Conservation (phyloP, 64 coral and sea anemone species). For the Actinia tenebrosa region DNA sequence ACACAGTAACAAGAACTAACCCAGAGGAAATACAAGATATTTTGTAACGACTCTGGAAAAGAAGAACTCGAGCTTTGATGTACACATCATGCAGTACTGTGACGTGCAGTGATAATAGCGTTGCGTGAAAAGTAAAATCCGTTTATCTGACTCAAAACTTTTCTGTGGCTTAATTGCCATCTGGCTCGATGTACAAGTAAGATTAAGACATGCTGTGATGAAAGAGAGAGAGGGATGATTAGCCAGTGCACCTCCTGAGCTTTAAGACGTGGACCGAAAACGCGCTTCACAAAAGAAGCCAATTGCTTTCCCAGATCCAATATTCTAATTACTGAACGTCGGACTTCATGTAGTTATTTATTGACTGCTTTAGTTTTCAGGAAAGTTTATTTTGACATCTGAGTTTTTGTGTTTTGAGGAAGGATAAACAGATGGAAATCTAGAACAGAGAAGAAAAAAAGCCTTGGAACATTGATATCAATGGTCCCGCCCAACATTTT, state of each 20-base stretch:
- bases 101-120: neutral
- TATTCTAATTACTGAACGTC: neutral
- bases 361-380: neutral
- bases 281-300: neutral
- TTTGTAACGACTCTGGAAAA: too few relatives aligned
- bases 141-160: neutral
- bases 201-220: neutral
- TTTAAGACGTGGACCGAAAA: neutral
- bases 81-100: too few relatives aligned
- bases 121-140: neutral
- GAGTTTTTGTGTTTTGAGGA: neutral
- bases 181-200: neutral
- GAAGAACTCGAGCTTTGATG: too few relatives aligned
- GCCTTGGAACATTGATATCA: neutral
- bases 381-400: constrained; percentile 1
- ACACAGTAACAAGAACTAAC: too few relatives aligned
- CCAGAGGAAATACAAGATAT: too few relatives aligned
- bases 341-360: neutral
- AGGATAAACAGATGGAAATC: neutral
- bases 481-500: neutral
- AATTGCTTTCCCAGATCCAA: neutral
- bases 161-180: neutral
- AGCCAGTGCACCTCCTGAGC: neutral
- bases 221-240: neutral
- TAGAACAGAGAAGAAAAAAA: neutral